Evolutionary conservation across 2,888 invertebrate species (phyloP), one percentile per base, ranked within the genome.

Genomic region (Silvanus unidentatus): DNA sequence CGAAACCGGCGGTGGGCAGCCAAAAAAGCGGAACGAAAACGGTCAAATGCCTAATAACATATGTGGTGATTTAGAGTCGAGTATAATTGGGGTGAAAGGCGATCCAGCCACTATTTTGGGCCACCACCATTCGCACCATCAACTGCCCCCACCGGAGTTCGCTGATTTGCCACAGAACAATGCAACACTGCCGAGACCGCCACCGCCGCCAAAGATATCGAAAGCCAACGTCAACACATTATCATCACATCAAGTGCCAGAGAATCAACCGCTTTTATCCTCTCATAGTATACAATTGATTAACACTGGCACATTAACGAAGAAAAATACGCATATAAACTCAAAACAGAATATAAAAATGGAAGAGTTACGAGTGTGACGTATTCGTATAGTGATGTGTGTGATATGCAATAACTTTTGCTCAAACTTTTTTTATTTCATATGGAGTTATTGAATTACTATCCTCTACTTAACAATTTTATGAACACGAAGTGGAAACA

Each of bases 11-110:
- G 77, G 77, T 59, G 74, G 73, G 14, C 77, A 75, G 45, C 68
- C 75, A 6, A 81, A 88, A 65, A 83, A 88, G 61, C 77, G 88
- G 29, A 86, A 82, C 50, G 88, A 89, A 64, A 89, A 89, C 59
- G 88, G 89, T 0, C 88, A 88, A 66, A 88, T 89, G 86, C 88
- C 89, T 5, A 89, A 89, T 64, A 89, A 86, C 61, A 89, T 89
- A 52, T 89, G 89, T 66, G 88, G 88, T n/a, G 89, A 89, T 58
- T 69, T 89, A 45, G 87, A 88, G 69, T 78, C 77, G 11, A 76
- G 76, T 55, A 72, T 72, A 49, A 68, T 71, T 16, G 68, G 64
- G 37, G 62, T 27, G 49, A 75, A 54, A 71, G 74, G 79, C 53
- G 85, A 84, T 67, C 84, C 84, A 8, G 82, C 84, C 5, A 84